A percentile compares a stretch with the other conserved stretches of the same genome.
Evolutionary conservation across 2,888 invertebrate species (phyloP).

Genomic region (Congeria kusceri): DNA sequence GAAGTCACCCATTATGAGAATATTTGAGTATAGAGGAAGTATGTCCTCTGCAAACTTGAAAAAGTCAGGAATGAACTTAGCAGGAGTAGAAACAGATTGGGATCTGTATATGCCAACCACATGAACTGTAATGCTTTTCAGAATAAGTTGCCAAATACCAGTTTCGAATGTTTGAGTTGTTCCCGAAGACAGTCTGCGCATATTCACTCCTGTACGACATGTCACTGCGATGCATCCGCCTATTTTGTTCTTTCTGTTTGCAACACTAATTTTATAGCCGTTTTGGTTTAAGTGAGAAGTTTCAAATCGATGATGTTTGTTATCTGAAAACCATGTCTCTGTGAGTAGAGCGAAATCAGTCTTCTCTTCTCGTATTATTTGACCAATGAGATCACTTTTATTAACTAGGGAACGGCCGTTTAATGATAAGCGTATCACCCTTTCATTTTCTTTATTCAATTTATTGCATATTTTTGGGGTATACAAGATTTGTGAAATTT

Average conservation of each 20-base stretch:
- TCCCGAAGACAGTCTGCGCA: constrained; percentile 9
- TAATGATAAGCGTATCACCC: neutral
- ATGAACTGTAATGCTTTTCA: constrained; percentile 17
- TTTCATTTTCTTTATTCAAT: no score
- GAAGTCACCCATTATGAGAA: constrained; percentile 40
- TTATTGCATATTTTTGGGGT: no score
- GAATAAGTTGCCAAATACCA: constrained; percentile 12
- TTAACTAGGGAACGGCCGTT: neutral
- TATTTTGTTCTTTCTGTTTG: constrained; percentile 11
- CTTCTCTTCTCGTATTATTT: neutral
- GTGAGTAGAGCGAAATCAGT: constrained; percentile 1
- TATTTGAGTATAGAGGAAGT: constrained; percentile 31
- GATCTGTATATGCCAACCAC: constrained; percentile 42
- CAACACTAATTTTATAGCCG: constrained; percentile 19
- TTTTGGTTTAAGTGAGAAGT: constrained; percentile 2
- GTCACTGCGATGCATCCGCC: constrained; percentile 22
- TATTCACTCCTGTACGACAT: constrained; percentile 7
- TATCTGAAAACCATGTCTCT: constrained; percentile 1
- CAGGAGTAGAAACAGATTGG: constrained; percentile 15
- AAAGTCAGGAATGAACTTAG: constrained; percentile 31
- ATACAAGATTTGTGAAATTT: no score
- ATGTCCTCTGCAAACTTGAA: constrained; percentile 27
- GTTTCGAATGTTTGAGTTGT: constrained; percentile 18
- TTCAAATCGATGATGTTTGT: neutral
- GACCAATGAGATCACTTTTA: neutral